Evolutionary conservation across 2,888 invertebrate species (phyloP), one percentile per base, ranked within the genome.

Genomic region (Stenolophus ochropezus): DNA sequence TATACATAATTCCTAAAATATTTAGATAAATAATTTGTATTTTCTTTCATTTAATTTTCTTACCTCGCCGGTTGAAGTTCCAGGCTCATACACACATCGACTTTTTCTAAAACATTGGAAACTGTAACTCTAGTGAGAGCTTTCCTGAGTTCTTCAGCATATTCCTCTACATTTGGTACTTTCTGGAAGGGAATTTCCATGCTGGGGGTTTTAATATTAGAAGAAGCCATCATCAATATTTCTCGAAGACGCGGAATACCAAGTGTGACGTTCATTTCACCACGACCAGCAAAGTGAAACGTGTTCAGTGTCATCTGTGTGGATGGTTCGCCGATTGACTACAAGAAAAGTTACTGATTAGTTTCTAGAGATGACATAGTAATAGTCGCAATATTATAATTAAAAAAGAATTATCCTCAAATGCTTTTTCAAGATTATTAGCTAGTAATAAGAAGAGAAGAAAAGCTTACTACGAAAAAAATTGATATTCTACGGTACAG

Each of bases 291-390:
- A 89, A 99, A 99, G 88, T 99, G 99, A 90, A 99, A 99, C 51
- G 99, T 99, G 89, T 99, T 99, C 88, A 99, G 90, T 86, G 99
- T 99, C 99, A 99, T 99, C 92, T 99, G 99, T 82, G 99, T 99
- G 1, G 99, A 99, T 0, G 99, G 99, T 89, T 99, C 99, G 81
- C 99, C 99, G 83, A 99, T 95, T 0, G 98, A 98, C 91, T 89
- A 83, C 82, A 87, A 85, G 69, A 77, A 16, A 81, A 75, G n/a
- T n/a, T 21, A 61, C 5, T 4, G 27, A 27, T 27, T 27, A n/a
- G n/a, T n/a, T n/a, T n/a, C n/a, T n/a, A n/a, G n/a, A n/a, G n/a
- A n/a, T n/a, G n/a, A n/a, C n/a, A n/a, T n/a, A n/a, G n/a, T n/a
- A n/a, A n/a, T n/a, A n/a, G n/a, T n/a, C n/a, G n/a, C n/a, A n/a